Percentiles rank a stretch among this genome's conserved stretches.
Evolutionary conservation across 2,888 invertebrate species (phyloP).

Genomic region (Troilus luridus): DNA sequence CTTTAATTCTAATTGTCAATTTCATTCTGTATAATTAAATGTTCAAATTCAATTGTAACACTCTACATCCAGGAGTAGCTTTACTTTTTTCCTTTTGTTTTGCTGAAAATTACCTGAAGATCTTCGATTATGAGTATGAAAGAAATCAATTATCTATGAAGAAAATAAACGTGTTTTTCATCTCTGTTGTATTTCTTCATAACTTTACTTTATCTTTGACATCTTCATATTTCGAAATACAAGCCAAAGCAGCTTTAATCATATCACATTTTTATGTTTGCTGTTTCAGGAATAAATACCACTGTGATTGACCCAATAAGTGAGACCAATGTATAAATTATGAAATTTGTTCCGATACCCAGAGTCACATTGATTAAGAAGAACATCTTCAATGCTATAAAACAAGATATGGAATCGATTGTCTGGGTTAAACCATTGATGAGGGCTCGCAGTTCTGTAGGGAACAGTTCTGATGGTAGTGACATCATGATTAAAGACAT

Average conservation of each 20-base stretch:
- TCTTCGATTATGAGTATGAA: neutral
- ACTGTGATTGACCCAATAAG: conserved; percentile 62
- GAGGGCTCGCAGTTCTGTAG: conserved; percentile 73
- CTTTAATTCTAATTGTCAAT: neutral
- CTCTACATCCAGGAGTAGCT: neutral
- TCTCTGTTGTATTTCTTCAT: neutral
- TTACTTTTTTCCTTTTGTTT: neutral
- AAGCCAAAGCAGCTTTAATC: neutral
- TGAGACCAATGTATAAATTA: conserved; percentile 62
- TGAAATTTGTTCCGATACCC: conserved; percentile 64
- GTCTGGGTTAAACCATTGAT: conserved; percentile 64
- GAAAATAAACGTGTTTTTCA: neutral
- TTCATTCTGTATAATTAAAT: neutral
- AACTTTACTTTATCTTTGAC: neutral
- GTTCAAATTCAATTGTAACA: neutral
- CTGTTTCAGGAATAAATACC: conserved; percentile 65
- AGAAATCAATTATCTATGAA: neutral
- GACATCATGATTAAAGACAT: conserved; percentile 61
- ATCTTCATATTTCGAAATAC: neutral
- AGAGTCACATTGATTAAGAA: conserved; percentile 60
- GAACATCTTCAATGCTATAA: conserved; percentile 64
- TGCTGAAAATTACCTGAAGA: neutral
- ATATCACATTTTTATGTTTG: conserved; percentile 59
- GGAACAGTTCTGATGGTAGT: conserved; percentile 75
- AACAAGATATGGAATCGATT: conserved; percentile 62